Conservation (phyloP, 2,888 invertebrate species). For the Hydroisotoma schaefferi region DNA sequence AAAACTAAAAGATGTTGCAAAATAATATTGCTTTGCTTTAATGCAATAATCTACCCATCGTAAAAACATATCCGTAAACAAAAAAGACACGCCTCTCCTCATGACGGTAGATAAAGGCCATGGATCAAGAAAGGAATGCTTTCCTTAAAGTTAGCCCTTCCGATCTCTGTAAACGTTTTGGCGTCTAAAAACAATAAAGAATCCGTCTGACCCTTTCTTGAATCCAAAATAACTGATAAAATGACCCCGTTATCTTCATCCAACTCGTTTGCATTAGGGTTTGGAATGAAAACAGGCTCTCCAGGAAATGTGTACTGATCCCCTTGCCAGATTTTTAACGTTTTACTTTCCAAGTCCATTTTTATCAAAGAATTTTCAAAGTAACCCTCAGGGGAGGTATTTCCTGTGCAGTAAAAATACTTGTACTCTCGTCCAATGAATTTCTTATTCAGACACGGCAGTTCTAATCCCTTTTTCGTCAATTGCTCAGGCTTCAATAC, state of each 20-base stretch:
- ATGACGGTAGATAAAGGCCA: constrained; percentile 12
- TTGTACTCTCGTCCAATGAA: constrained; percentile 52
- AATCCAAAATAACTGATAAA: constrained; percentile 49
- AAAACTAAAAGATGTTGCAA: too few relatives aligned
- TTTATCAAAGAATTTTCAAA: constrained; percentile 48
- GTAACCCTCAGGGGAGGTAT: constrained; percentile 49
- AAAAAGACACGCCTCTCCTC: too few relatives aligned
- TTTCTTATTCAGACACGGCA: constrained; percentile 55
- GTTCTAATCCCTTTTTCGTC: constrained; percentile 51
- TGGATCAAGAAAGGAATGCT: constrained; percentile 29
- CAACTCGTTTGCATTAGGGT: constrained; percentile 51
- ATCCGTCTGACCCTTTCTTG: constrained; percentile 36
- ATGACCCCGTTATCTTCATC: constrained; percentile 56
- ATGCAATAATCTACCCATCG: too few relatives aligned
- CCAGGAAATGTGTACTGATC: constrained; percentile 46
- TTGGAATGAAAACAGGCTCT: constrained; percentile 55
- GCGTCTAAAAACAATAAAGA: constrained; percentile 51
- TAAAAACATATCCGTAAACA: too few relatives aligned
- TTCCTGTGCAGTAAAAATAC: constrained; percentile 55
- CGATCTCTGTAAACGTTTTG: constrained; percentile 56
- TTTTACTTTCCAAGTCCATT: constrained; percentile 25
- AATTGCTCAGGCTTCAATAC: constrained; percentile 46
- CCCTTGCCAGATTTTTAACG: constrained; percentile 25
- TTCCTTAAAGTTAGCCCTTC: constrained; percentile 58
- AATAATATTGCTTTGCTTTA: too few relatives aligned